A percentile compares a stretch with the other conserved stretches of the same genome.
phyloP scores from a whole-genome alignment of 2,888 invertebrate genomes.

The Pseudanteris insignis region DNA sequence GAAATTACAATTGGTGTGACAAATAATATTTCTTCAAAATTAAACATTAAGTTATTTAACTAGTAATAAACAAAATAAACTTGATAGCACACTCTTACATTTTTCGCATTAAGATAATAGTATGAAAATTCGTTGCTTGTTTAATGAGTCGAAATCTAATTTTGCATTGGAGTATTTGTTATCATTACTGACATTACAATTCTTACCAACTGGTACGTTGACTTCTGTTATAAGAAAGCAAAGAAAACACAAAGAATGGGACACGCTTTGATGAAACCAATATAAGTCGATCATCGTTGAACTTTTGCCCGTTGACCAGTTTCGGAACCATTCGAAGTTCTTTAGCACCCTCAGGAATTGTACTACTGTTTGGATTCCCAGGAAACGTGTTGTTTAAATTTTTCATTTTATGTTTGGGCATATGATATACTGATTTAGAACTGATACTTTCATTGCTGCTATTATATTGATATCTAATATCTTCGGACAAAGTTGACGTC shows the following conservation, averaged over 20 bases:
- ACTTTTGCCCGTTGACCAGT: slow-evolving; percentile 74
- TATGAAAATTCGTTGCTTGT: no score
- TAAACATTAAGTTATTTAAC: no score
- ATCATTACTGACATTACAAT: no score
- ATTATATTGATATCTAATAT: slow-evolving; percentile 72
- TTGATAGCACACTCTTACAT: no score
- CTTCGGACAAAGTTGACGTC: slow-evolving; percentile 66
- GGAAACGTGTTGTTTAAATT: slow-evolving; percentile 71
- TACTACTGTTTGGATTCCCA: slow-evolving; percentile 59
- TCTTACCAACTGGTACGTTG: slow-evolving; percentile 72
- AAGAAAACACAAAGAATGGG: slow-evolving; percentile 87
- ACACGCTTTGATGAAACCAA: slow-evolving; percentile 80
- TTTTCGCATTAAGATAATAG: no score
- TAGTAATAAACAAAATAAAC: no score
- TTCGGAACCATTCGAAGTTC: slow-evolving; percentile 68
- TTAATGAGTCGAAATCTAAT: no score
- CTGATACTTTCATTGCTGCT: slow-evolving; percentile 86
- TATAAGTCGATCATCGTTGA: slow-evolving; percentile 83
- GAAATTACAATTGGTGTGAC: no score
- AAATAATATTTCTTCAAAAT: no score
- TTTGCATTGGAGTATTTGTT: no score
- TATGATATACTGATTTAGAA: slow-evolving; percentile 69
- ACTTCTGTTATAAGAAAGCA: slow-evolving; percentile 83
- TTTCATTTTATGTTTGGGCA: slow-evolving; percentile 71
- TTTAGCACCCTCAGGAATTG: slow-evolving; percentile 63